phyloP scores from a whole-genome alignment of 2,113 vertebrate species.

The Euleptes europaea region DNA sequence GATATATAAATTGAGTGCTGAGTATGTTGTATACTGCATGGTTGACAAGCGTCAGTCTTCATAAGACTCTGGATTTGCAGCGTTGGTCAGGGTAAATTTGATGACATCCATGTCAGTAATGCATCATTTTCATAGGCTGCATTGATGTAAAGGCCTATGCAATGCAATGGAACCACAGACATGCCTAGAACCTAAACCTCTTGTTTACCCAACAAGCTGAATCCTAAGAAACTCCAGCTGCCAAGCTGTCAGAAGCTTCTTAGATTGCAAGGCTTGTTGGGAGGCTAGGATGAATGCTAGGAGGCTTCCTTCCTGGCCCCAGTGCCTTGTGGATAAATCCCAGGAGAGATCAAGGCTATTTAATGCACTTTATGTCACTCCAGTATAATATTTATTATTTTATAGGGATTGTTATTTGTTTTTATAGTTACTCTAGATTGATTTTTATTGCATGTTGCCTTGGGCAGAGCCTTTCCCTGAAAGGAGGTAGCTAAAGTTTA shows the following conservation, averaged over 20 bases:
- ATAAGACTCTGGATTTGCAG: not conserved
- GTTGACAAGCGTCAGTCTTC: not conserved
- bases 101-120: not conserved
- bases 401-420: not conserved
- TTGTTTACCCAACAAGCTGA: not conserved
- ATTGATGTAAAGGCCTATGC: not conserved
- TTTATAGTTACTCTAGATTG: not conserved
- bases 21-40: not conserved
- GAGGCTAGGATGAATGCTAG: not conserved
- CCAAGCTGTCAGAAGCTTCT: not conserved
- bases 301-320: not conserved
- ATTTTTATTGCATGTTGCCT: not conserved
- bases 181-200: not conserved
- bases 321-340: not conserved
- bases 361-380: not conserved
- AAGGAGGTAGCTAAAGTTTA: not conserved
- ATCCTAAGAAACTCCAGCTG: not conserved
- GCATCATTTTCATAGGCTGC: not conserved
- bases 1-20: too few relatives aligned
- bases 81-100: not conserved
- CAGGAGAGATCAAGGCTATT: not conserved
- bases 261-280: not conserved
- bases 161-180: not conserved
- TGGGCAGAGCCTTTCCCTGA: not conserved
- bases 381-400: not conserved